Evolutionary conservation across 2,888 invertebrate species (phyloP), one percentile per base, ranked within the genome.

Genomic region (Agelastica alni): DNA sequence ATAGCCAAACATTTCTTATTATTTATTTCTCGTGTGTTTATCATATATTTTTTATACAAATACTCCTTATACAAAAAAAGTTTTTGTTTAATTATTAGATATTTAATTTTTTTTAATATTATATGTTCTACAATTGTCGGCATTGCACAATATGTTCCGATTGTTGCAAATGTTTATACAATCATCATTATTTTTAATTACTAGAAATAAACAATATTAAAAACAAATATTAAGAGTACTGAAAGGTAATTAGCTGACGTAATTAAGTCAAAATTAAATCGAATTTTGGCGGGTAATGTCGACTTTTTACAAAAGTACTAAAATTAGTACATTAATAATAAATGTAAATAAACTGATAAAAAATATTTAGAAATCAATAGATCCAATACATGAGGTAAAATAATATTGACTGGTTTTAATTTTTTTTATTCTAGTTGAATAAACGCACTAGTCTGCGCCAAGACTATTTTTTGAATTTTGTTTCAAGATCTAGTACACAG

Each of bases 321-420:
- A n/a, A n/a, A n/a, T n/a, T n/a, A n/a, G n/a, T n/a, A n/a, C n/a
- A n/a, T n/a, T n/a, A n/a, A n/a, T n/a, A n/a, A n/a, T n/a, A n/a
- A n/a, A n/a, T n/a, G n/a, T n/a, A n/a, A n/a, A n/a, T n/a, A n/a
- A 3, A 32, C 12, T 32, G 32, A 6, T 41, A 60, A 53, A 53
- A 47, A 12, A 39, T 10, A 39, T 41, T 44, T 54, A 32, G 53
- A 60, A 66, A 67, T 68, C 65, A 60, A 67, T 64, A 67, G 57
- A 59, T 61, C 34, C 9, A 31, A 45, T 31, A 51, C 57, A 57
- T 67, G 66, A 68, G 67, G 66, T 64, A 63, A 63, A 64, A 61
- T 63, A 63, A 52, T 63, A 65, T 63, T 51, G 63, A 63, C 64
- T 61, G 42, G 46, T 47, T 34, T 28, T 14, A 3, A n/a, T 16